Evolutionary conservation across 2,113 vertebrate genomes (phyloP), one percentile per base, ranked within the genome.

Genomic region (Oncorhynchus tshawytscha): DNA sequence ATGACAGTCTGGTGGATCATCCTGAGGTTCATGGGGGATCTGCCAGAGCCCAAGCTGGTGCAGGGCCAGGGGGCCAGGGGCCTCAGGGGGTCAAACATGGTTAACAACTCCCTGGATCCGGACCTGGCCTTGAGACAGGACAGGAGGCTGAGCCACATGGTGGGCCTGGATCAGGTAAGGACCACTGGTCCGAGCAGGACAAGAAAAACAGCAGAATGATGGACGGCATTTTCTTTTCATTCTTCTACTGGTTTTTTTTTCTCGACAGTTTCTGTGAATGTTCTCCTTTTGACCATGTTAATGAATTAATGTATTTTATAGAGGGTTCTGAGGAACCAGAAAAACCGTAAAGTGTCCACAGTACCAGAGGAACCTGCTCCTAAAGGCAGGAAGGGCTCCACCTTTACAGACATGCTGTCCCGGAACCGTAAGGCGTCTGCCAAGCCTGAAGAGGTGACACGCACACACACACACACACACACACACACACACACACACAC

Each of bases 21-120:
- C 84, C 86, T 99, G 88, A 94, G 97, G 83, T 99, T 99, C 90
- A 97, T 99, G 97, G 98, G 97, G 5, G 97, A 99, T 74, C 92
- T 98, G 15, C 95, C 96, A 0, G 98, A 99, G 79, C 96, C 96
- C 7, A 90, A 87, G 74, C 88, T 88, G 72, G 76, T 91, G 48
- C 90, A 81, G 70, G 80, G 68, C 25, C 74, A 57, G n/a, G 67
- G 57, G 69, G 3, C 25, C 62, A 89, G 79, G 69, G 81, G 68
- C 24, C 15, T 16, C 16, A 72, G 62, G 20, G 70, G 64, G 67
- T 3, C 25, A 22, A 15, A 73, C 8, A n/a, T 13, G 20, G 73
- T 75, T 31, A 87, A 87, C 4, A 79, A 70, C 27, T 68, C 86
- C 6, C 29, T 93, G 12, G 86, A 86, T 0, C 73, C 88, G 68